phyloP scores from a whole-genome alignment of 1,140 invertebrate species.

The Notospermus geniculatus region DNA sequence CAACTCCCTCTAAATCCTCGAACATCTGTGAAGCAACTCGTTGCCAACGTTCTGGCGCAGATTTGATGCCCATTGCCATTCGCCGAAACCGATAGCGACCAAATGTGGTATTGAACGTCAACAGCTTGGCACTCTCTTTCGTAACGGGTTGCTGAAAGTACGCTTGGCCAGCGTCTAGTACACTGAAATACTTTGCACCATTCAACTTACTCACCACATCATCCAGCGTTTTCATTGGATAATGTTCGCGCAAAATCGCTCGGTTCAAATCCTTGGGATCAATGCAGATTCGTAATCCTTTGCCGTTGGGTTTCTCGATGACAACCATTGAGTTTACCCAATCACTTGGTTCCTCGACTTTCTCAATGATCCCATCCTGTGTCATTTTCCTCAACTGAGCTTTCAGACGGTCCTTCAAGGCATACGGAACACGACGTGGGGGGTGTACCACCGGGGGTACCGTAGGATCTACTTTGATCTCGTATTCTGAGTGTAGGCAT shows the following conservation, averaged over 20 bases:
- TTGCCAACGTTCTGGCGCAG: slow-evolving; percentile 1
- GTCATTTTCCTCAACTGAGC: no score
- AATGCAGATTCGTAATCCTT: background rate
- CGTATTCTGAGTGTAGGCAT: no score
- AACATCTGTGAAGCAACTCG: background rate
- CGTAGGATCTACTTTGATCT: no score
- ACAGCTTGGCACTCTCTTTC: background rate
- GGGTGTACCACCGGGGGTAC: no score
- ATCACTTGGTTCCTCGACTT: no score
- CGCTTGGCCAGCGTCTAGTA: background rate
- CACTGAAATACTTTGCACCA: background rate
- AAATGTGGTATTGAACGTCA: background rate
- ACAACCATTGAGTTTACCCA: no score
- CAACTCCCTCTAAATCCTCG: background rate
- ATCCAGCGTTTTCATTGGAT: background rate
- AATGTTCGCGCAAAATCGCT: background rate
- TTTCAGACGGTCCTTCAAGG: no score
- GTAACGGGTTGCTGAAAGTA: background rate
- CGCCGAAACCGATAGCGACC: background rate
- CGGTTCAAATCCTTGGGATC: slow-evolving; percentile 2
- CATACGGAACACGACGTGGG: no score
- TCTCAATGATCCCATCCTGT: no score
- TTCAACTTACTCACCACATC: background rate
- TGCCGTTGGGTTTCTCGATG: background rate
- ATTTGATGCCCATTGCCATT: slow-evolving; percentile 3